These are phyloP conservation scores for Ostrea denselamellosa DNA, from an alignment of 1,140 invertebrate genomes.

Conservation along the genomic window DNA sequence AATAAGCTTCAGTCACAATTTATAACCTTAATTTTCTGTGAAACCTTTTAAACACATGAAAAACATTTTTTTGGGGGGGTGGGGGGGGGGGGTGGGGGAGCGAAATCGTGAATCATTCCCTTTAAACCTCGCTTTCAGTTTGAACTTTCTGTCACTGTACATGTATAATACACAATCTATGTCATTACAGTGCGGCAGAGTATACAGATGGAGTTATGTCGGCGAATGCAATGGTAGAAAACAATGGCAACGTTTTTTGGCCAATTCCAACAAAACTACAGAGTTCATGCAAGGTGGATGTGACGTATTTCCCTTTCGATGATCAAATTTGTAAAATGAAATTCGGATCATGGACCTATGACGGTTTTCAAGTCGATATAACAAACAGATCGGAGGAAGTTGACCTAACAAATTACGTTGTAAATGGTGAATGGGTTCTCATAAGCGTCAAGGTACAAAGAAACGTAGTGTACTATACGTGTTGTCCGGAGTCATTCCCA, in stretches of 20 bases:
- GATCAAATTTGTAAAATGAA: slow-evolving; percentile 92
- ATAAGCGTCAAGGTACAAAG: slow-evolving; percentile 79
- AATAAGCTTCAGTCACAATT: no score
- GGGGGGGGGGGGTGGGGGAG: no score
- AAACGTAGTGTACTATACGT: slow-evolving; percentile 80
- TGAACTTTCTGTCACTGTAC: no score
- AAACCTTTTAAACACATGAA: no score
- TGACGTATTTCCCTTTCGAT: slow-evolving; percentile 88
- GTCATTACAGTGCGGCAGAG: slow-evolving; percentile 70
- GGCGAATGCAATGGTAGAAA: slow-evolving; percentile 81
- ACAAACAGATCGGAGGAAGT: slow-evolving; percentile 77
- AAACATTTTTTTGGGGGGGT: no score
- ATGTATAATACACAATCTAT: no score
- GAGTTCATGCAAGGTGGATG: slow-evolving; percentile 85
- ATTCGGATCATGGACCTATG: slow-evolving; percentile 93
- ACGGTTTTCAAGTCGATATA: slow-evolving; percentile 82
- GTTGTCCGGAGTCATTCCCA: slow-evolving; percentile 82
- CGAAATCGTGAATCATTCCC: no score
- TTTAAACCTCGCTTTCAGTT: no score
- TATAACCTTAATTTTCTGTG: no score
- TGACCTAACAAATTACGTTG: slow-evolving; percentile 83
- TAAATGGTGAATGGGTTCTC: slow-evolving; percentile 82
- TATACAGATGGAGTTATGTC: slow-evolving; percentile 76
- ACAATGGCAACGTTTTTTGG: slow-evolving; percentile 97
- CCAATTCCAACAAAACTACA: slow-evolving; percentile 99